Evolutionary conservation across 37 sponge, comb jelly and placozoan species (phyloP), one percentile per base, ranked within the genome.

Genomic region (Tethya wilhelma): DNA sequence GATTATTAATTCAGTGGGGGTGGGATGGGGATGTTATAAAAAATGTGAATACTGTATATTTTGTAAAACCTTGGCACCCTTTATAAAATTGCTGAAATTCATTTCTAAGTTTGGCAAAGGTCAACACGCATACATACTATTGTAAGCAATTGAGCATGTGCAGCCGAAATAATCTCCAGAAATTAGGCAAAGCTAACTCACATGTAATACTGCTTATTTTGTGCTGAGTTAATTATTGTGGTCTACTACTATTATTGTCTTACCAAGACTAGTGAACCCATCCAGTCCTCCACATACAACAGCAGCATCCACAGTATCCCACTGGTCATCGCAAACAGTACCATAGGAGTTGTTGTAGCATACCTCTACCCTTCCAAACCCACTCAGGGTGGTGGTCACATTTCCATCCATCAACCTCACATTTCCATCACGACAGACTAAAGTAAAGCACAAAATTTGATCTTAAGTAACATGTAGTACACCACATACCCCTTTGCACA

Each of bases 291-390:
- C 30, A 41, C 79, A 79, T 2, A 79, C 67, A 25, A 79, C 79
- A n/a, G 25, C 56, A 28, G 79, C 79, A 67, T 79, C 79, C 28
- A 66, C 49, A 44, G 31, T 43, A 38, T 79, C 68, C 79, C 79
- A 79, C 0, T 19, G 44, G 68, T 79, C 59, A 36, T 58, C 71
- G 46, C 79, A 79, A 46, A 79, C 79, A n/a, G 67, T 67, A 19
- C 79, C 43, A 33, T 67, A 79, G 28, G 30, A 41, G 34, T 79
- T 79, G 46, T 79, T 64, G 17, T 67, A 66, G n/a, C 79, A 79
- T 53, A 79, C 46, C n/a, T 43, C 60, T 17, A 79, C 79, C 46
- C 36, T 65, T 41, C 79, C 74, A 33, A 36, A 26, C 23, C 55
- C 38, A 22, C 12, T 2, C 1, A 4, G 4, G 20, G 74, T 56